These are phyloP conservation scores for Brachypalpus laphriformis DNA, from an alignment of 2,888 invertebrate species.

Conservation along the genomic window DNA sequence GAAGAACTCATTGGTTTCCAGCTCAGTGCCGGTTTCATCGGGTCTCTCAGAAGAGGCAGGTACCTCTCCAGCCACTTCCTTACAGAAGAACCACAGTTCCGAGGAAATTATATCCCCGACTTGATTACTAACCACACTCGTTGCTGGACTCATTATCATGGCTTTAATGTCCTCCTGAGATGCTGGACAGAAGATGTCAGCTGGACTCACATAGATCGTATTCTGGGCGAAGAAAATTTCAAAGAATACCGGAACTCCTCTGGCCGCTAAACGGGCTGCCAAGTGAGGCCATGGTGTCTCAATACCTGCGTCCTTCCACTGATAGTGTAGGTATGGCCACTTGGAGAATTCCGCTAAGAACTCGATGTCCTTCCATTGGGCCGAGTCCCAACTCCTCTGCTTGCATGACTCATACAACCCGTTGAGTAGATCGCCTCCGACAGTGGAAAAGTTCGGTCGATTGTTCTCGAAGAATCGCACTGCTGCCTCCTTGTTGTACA, in stretches of 20 bases:
- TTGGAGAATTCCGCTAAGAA: slow-evolving; percentile 75
- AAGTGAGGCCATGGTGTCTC: slow-evolving; percentile 77
- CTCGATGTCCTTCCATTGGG: slow-evolving; percentile 76
- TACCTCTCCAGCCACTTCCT: slow-evolving; percentile 71
- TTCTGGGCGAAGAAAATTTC: slow-evolving; percentile 79
- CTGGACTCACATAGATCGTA: slow-evolving; percentile 78
- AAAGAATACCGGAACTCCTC: slow-evolving; percentile 78
- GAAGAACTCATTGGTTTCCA: slow-evolving; percentile 77
- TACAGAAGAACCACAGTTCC: slow-evolving; percentile 78
- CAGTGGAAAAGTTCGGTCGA: slow-evolving; percentile 76
- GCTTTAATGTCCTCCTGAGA: slow-evolving; percentile 62
- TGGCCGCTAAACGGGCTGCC: slow-evolving; percentile 78
- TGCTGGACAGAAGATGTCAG: slow-evolving; percentile 76
- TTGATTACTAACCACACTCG: slow-evolving; percentile 76
- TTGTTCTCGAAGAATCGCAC: slow-evolving; percentile 78
- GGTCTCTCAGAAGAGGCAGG: slow-evolving; percentile 24
- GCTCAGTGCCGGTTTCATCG: slow-evolving; percentile 53
- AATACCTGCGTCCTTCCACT: slow-evolving; percentile 77
- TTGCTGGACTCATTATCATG: slow-evolving; percentile 72
- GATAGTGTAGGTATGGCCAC: slow-evolving; percentile 79
- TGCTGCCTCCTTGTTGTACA: slow-evolving; percentile 79
- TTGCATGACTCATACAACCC: slow-evolving; percentile 78
- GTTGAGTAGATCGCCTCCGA: slow-evolving; percentile 76
- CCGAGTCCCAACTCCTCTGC: slow-evolving; percentile 38
- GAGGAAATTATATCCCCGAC: slow-evolving; percentile 77